Percentiles rank a stretch among this genome's conserved stretches.
Conservation (phyloP, 2,888 invertebrate genomes). For the Aporophyla lueneburgensis region DNA sequence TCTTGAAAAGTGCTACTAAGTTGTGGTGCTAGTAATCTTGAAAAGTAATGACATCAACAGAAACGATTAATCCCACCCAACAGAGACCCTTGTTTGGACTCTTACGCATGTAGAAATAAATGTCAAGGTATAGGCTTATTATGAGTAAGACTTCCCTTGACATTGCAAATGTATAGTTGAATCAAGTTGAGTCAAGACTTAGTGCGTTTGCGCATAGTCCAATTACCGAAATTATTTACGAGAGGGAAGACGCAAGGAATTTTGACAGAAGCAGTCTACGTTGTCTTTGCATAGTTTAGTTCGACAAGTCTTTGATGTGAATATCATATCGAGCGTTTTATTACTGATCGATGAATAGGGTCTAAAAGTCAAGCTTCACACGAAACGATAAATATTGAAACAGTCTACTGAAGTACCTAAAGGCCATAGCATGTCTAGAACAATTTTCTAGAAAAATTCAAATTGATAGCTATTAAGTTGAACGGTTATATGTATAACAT, state of each 20-base stretch:
- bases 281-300: not conserved
- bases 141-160: constrained; percentile 60
- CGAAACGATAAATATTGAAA: not conserved
- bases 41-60: constrained; percentile 35
- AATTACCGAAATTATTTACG: not conserved
- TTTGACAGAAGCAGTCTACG: not conserved
- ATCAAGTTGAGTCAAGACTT: constrained; percentile 8
- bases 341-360: no score
- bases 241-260: not conserved
- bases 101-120: constrained; percentile 53
- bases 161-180: constrained; percentile 40
- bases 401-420: not conserved
- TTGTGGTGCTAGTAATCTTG: constrained; percentile 13
- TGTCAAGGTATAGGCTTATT: constrained; percentile 56
- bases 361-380: not conserved
- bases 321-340: not conserved
- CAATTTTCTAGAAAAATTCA: constrained; percentile 30
- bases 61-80: constrained; percentile 38
- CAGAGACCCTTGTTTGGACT: constrained; percentile 40
- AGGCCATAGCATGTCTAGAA: constrained; percentile 34
- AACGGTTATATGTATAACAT: constrained; percentile 30
- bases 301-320: not conserved
- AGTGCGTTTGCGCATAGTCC: not conserved
- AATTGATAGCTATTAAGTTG: constrained; percentile 23
- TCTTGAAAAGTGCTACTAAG: constrained; percentile 7